Evolutionary conservation across 2,113 vertebrate species (phyloP), one percentile per base, ranked within the genome.

Genomic region (Trinectes maculatus): DNA sequence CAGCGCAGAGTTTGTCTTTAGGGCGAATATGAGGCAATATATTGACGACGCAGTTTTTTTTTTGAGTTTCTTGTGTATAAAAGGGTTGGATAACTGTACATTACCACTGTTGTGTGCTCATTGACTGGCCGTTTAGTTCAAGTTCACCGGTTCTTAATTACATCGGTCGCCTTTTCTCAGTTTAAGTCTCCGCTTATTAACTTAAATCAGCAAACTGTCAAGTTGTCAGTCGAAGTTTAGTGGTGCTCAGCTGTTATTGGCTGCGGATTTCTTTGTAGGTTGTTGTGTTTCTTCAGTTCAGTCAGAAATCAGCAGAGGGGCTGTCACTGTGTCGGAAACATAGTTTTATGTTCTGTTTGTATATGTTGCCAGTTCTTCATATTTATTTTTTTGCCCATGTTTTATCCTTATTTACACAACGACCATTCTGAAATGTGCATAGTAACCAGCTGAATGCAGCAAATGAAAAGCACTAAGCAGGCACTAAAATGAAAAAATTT

Each of bases 301-400:
- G 22, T 46, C 52, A 12, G 36, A 71, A 46, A 16, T 52, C 42
- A 21, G 15, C 3, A 8, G 18, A 44, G 21, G 12, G 21, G 21
- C 28, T 36, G 24, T 58, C 44, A n/a, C n/a, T n/a, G 21, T 55
- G 2, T 72, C 22, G 56, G 18, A 63, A 44, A 5, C 6, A 49
- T 72, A 4, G 57, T 82, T 57, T 87, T 80, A 72, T 87, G 42
- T 47, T 25, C 1, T 25, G 72, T 85, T 77, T 71, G 82, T n/a
- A n/a, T n/a, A n/a, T 86, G 74, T 82, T 79, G 72, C 77, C 42
- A 61, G 39, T 60, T 67, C 57, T 40, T 61, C 58, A 43, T 70
- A 71, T 89, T 89, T 89, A 87, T 89, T 88, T 79, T 46, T 19
- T 55, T 25, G 3, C 5, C 9, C 37, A 43, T 21, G 12, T 83